Evolutionary conservation across 2,797 vertebrate genomes (phyloP), one percentile per base, ranked within the genome.

Genomic region (Sciaenops ocellatus): DNA sequence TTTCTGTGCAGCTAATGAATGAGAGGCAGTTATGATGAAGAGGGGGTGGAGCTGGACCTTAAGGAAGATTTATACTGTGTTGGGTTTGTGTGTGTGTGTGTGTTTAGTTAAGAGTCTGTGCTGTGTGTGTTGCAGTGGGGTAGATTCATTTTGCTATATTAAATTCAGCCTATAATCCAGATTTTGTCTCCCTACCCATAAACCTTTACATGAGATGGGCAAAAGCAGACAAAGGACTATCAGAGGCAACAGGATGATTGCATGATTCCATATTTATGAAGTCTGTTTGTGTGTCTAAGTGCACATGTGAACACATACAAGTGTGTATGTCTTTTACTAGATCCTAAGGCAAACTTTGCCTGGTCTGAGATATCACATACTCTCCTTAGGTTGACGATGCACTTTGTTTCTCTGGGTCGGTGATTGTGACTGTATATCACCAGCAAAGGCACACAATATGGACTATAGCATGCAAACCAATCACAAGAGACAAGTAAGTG

Each of bases 111-210:
- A 18, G 55, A 55, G 59, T 59, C 59, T 80, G 52, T 52, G 77
- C 41, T 62, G 69, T 69, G 66, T 72, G 72, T 84, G 72, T 65
- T 75, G 88, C 81, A 85, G 85, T 82, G 73, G 82, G 76, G 84
- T 87, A 90, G 91, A 95, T 94, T 93, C 82, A 95, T 94, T 93
- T 93, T 89, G 80, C 69, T 78, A 88, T 93, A 93, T 92, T 91
- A 92, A 92, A 93, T 92, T 90, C 84, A 91, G 86, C 83, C 90
- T 86, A 89, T 91, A 91, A 93, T 91, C 89, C 86, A 83, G 86
- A 88, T 84, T 82, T 74, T 83, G 82, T 87, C 80, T 86, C 74
- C 69, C 81, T 85, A 85, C 72, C 42, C 74, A 85, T 68, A 85
- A 87, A 67, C 86, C 79, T 84, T 88, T 73, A 76, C 78, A 79